Conservation (phyloP, 2,888 invertebrate genomes). For the Trissolcus brochymenae region DNA sequence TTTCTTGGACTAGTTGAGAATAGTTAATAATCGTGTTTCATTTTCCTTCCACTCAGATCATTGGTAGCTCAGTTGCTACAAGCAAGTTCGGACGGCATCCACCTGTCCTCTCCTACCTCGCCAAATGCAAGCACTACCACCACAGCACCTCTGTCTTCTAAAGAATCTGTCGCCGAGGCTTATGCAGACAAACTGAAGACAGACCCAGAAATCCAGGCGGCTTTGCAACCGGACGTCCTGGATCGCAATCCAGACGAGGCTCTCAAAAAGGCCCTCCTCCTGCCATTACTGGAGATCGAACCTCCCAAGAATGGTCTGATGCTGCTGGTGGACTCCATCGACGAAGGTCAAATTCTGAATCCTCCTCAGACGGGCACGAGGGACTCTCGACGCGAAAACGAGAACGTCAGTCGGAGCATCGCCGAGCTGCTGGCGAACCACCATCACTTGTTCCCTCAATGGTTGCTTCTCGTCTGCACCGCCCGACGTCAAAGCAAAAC, state of each 20-base stretch:
- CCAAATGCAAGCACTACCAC: conserved; percentile 75
- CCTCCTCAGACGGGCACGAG: conserved; percentile 77
- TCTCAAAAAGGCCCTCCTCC: conserved; percentile 90
- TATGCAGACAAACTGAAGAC: conserved; percentile 87
- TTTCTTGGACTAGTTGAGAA: not conserved
- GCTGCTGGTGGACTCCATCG: conserved; percentile 93
- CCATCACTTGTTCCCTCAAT: conserved; percentile 93
- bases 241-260: conserved; percentile 94
- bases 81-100: conserved; percentile 71
- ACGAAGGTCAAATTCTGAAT: conserved; percentile 81
- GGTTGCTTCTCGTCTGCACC: conserved; percentile 93
- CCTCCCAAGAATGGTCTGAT: conserved; percentile 91
- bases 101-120: conserved; percentile 63
- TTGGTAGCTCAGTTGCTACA: conserved; percentile 90
- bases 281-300: conserved; percentile 90
- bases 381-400: conserved; percentile 75
- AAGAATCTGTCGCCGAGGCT: conserved; percentile 84
- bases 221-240: conserved; percentile 87
- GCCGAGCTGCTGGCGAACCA: conserved; percentile 91
- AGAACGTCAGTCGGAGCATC: conserved; percentile 80
- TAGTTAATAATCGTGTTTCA: not conserved
- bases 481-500: conserved; percentile 90
- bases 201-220: conserved; percentile 89
- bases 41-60: conserved; percentile 72
- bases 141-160: conserved; percentile 79